Percentiles rank a stretch among this genome's conserved stretches.
These are phyloP conservation scores for Buphagus erythrorhynchus DNA, from an alignment of 2,797 vertebrate species.

Conservation along the genomic window DNA sequence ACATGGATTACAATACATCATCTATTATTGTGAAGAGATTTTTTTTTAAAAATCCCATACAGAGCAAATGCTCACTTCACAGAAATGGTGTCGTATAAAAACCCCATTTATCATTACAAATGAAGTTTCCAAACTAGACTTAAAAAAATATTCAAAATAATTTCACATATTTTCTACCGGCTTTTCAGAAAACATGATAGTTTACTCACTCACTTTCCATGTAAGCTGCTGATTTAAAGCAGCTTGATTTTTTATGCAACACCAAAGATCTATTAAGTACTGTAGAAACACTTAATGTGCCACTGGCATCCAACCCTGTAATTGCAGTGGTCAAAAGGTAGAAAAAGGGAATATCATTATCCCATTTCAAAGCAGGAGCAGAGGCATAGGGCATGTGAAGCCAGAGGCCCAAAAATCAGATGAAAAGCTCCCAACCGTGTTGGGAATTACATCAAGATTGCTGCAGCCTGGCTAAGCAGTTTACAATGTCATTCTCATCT, in stretches of 20 bases:
- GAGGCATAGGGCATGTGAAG: conserved; percentile 1
- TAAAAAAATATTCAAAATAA: neutral
- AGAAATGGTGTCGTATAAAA: neutral
- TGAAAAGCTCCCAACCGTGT: neutral
- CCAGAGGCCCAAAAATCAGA: conserved; percentile 30
- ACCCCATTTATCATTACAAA: neutral
- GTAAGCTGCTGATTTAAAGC: neutral
- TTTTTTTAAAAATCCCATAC: neutral
- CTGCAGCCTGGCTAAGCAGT: neutral
- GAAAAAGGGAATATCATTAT: conserved; percentile 42
- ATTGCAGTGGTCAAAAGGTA: conserved; percentile 31
- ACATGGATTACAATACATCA: neutral
- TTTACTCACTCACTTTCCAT: neutral
- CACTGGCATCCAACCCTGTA: conserved; percentile 1
- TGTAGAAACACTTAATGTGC: neutral
- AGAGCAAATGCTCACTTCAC: neutral
- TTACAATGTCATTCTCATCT: conserved; percentile 19
- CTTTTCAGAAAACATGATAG: neutral
- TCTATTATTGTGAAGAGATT: neutral
- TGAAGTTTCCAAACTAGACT: neutral
- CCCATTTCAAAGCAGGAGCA: conserved; percentile 29
- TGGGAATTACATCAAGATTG: conserved; percentile 43
- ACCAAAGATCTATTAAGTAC: neutral
- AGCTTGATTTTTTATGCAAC: conserved; percentile 4
- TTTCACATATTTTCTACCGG: neutral